Percentiles rank a stretch among this genome's conserved stretches.
phyloP scores from a whole-genome alignment of 2,797 vertebrate species.

The Poliocrania exsul region DNA sequence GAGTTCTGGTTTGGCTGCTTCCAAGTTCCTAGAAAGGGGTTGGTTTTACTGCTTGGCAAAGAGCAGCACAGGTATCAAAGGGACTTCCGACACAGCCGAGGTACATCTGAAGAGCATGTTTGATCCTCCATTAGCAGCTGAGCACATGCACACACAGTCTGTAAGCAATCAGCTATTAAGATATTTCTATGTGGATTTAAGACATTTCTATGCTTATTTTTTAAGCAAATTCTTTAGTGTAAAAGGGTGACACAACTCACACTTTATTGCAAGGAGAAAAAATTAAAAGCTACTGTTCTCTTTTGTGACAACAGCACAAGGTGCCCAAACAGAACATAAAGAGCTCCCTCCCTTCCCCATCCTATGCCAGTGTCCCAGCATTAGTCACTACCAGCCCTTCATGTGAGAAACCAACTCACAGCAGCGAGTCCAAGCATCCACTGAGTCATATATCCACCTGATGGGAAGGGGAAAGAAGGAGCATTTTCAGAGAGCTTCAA shows the following conservation, averaged over 20 bases:
- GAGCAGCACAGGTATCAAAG: neutral
- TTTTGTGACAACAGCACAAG: neutral
- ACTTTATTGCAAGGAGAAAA: neutral
- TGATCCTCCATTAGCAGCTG: neutral
- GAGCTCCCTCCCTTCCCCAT: neutral
- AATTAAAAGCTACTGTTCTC: neutral
- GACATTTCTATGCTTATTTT: neutral
- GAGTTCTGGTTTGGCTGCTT: neutral
- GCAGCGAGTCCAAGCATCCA: neutral
- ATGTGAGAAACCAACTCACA: neutral
- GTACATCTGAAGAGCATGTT: neutral
- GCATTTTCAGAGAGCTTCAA: neutral
- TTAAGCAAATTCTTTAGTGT: neutral
- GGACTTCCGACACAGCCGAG: neutral
- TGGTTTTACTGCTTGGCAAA: constrained; percentile 26
- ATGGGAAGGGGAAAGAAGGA: accelerated
- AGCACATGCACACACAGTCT: neutral
- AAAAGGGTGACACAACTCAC: neutral
- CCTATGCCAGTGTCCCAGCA: neutral
- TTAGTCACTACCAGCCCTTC: neutral
- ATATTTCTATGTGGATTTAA: neutral
- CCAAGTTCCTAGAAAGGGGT: constrained; percentile 30
- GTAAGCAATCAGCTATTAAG: neutral
- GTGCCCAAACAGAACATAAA: neutral
- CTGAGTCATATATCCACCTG: neutral